Base-by-base conservation (phyloP, 2,797 vertebrate genomes). In the Aeoliscus strigatus region DNA sequence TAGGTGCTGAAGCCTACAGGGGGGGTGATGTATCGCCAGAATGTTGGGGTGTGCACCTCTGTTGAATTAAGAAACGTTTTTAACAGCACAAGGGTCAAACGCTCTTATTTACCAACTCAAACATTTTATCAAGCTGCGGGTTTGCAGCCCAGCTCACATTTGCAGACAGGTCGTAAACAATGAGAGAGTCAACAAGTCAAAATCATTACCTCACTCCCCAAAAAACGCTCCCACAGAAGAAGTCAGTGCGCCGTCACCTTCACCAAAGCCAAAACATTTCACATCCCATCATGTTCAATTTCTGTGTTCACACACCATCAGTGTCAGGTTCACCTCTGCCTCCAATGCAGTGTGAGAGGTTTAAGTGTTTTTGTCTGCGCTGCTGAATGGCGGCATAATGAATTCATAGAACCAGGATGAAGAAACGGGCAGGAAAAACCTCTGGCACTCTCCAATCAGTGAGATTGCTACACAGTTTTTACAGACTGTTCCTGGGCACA, bases 221-320 rank as follows among this genome's bases (percentile, higher is more conserved):
- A n/a, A n/a, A n/a, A n/a, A n/a, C n/a, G n/a, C n/a, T n/a, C n/a
- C n/a, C n/a, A n/a, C 40, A 40, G 24, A 54, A 51, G 9, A 40
- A 25, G 25, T 28, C 29, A 14, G 12, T 16, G 33, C 12, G 29
- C 25, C 50, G 56, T 55, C 45, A 35, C 31, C 26, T 18, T 37
- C 23, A 11, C 12, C n/a, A 28, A 50, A 13, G 16, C 11, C 17
- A 43, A 15, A 50, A 60, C 24, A 34, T 53, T 50, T 74, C 40
- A 23, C 42, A 60, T 33, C 39, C 46, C 66, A 64, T 76, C 67
- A 54, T 10, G 39, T 39, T 60, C 51, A 67, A 42, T 70, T 66
- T 79, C 23, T 27, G 49, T 5, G 1, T 47, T 67, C 51, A 53
- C 36, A 63, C 34, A 40, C 33, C 57, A 45, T 65, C 49, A 48